Evolutionary conservation across 1,140 invertebrate genomes (phyloP), one percentile per base, ranked within the genome.

Genomic region (Diprion similis): DNA sequence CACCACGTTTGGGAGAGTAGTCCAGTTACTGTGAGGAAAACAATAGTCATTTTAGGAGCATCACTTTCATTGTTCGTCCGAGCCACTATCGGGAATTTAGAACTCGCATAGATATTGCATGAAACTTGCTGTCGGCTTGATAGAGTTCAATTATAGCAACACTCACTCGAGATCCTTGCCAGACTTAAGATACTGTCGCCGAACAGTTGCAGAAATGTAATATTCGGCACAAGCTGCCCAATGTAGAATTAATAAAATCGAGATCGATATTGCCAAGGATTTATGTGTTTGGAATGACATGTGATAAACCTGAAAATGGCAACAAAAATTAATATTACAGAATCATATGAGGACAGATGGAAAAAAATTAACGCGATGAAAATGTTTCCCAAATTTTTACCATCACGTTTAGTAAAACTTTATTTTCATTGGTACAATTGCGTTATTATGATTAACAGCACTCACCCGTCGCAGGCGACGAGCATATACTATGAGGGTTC

Each of bases 221-320:
- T 84, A 85, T 10, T 84, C 78, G 0, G 87, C 10, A 72, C 86
- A 88, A 1, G 84, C 79, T 7, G 77, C 78, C 86, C 86, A 88
- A 13, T 88, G 84, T 8, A 86, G 19, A 11, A 8, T 72, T 6
- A 83, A 11, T 7, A 80, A 68, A 6, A 83, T 48, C 10, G 85
- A 77, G 1, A 79, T 72, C 3, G 24, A 45, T 17, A 83, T 77
- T 70, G 84, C 76, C 0, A 83, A 46, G 15, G 83, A 72, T 77
- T 84, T 86, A n/a, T 79, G 74, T 10, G 45, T 19, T 46, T 81
- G 80, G 59, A 84, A 81, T 10, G 77, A 78, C 6, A 84, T 48
- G 71, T 78, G 70, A 19, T 84, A 84, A 1, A 80, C 46, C 86
- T 87, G 46, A 46, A 78, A 74, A 24, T 65, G 51, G 10, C 10